These are phyloP conservation scores for Catharus fuscescens DNA, from an alignment of 2,113 vertebrate species.

Conservation along the genomic window DNA sequence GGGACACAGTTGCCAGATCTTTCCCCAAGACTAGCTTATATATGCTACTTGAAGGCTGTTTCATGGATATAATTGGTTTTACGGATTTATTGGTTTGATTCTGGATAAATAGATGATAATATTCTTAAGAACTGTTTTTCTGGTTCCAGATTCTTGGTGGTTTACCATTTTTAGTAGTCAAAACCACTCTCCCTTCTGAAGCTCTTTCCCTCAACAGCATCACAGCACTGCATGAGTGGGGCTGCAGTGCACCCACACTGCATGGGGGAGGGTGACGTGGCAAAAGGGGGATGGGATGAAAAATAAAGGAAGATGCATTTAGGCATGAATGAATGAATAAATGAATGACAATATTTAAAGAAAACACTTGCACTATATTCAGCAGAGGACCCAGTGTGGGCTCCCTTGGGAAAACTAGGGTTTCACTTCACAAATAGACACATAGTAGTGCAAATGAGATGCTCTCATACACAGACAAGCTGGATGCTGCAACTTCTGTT, in stretches of 20 bases:
- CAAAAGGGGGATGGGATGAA: not conserved
- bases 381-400: not conserved
- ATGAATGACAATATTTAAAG: not conserved
- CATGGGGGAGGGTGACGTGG: not conserved
- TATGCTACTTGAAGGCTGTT: not conserved
- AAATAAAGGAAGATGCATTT: not conserved
- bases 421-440: not conserved
- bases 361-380: not conserved
- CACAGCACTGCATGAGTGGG: not conserved
- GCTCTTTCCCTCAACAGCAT: not conserved
- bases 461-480: not conserved
- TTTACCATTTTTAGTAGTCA: not conserved
- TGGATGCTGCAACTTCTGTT: not conserved
- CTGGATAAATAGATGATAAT: fast-evolving
- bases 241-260: fast-evolving
- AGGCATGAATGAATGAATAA: not conserved
- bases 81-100: not conserved
- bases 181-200: not conserved
- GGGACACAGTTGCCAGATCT: not conserved
- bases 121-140: not conserved
- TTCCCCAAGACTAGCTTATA: not conserved
- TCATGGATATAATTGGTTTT: not conserved
- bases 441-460: not conserved
- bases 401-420: not conserved
- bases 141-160: not conserved